Conservation (phyloP, 2,113 vertebrate species). For the Triplophysa tibetana region DNA sequence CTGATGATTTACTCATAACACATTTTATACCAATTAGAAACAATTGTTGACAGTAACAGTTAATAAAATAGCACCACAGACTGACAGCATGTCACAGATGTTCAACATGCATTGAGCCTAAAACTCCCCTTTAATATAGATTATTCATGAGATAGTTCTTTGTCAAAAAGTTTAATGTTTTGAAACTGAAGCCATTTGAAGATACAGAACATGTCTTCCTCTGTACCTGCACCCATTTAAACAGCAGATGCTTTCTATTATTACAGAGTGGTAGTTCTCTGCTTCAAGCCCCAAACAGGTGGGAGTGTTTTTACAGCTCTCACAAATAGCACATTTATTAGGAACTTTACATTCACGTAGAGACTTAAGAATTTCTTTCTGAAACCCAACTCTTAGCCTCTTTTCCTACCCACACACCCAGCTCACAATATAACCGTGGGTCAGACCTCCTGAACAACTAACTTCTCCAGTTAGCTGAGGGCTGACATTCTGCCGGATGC, state of each 20-base stretch:
- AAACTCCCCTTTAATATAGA: background rate
- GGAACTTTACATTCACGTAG: constrained; percentile 15
- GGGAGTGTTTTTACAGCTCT: constrained; percentile 30
- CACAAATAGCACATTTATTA: constrained; percentile 45
- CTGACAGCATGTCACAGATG: too few species aligned
- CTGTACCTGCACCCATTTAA: background rate
- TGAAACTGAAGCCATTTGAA: constrained; percentile 22
- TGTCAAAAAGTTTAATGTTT: background rate
- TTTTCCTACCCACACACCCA: constrained; percentile 29
- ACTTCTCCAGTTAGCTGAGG: constrained; percentile 24
- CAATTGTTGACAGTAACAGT: too few species aligned
- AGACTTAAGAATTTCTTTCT: background rate
- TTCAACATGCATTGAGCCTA: too few species aligned
- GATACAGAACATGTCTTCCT: constrained; percentile 9
- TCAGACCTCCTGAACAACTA: background rate
- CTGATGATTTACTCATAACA: too few species aligned
- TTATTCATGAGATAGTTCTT: background rate
- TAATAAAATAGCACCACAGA: too few species aligned
- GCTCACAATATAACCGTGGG: constrained; percentile 8
- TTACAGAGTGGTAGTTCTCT: background rate
- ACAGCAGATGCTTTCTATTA: background rate
- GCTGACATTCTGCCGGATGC: constrained; percentile 50
- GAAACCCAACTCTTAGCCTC: background rate
- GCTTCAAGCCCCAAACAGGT: constrained; percentile 37
- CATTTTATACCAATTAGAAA: too few species aligned